Evolutionary conservation across 2,797 vertebrate genomes (phyloP), one percentile per base, ranked within the genome.

Genomic region (Lophotriccus pileatus): DNA sequence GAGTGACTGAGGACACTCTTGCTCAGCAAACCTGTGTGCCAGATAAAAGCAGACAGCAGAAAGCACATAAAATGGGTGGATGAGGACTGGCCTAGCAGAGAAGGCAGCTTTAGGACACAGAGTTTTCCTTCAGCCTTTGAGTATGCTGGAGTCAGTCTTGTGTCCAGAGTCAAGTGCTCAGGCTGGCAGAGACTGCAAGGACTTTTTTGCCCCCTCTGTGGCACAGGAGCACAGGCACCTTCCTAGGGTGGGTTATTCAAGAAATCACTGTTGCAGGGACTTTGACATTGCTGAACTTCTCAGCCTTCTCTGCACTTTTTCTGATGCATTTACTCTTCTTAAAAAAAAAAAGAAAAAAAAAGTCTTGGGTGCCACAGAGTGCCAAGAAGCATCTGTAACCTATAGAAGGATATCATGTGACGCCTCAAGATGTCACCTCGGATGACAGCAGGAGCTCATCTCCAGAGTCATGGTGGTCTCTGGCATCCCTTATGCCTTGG

Each of bases 1-100:
- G 76, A 79, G 46, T 72, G 87, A 93, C 89, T 74, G 67, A 72
- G 89, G 67, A 56, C 36, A 53, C 24, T 67, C 74, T 87, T 76
- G 76, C 77, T 73, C 77, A 90, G 95, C 87, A 94, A 82, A 96
- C 89, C 80, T 90, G 70, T 7, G 34, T 41, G 43, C 37, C 72
- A 62, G 93, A 67, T 44, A 79, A 95, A 95, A 94, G 78, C 32
- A 91, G 58, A 72, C 80, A 53, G 60, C 90, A 74, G 50, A 73
- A 50, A 86, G 76, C 49, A 27, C 25, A 16, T 25, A 36, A 90
- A 91, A 73, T 14, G 28, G 60, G 73, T 78, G 82, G 52, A 47
- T 2, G 9, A 88, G 49, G 90, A 39, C 11, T 0, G 20, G 34
- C 60, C 72, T 68, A 58, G 68, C 23, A 80, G 44, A 73, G 50